Conservation (phyloP, 2,797 vertebrate species). For the Cyprinella venusta region DNA sequence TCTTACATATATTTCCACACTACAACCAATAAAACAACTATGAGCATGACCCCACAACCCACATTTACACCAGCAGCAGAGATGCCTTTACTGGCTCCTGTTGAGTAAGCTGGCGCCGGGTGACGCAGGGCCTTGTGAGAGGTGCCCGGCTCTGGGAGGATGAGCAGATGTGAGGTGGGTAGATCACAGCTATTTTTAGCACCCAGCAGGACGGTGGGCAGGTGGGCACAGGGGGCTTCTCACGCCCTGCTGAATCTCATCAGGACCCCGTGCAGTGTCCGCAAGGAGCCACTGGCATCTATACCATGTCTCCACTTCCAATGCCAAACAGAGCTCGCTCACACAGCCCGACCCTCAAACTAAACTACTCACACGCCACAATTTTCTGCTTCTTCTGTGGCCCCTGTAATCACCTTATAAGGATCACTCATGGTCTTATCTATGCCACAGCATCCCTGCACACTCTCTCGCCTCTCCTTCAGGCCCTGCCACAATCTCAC, state of each 20-base stretch:
- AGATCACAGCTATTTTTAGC: constrained; percentile 70
- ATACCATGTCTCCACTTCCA: constrained; percentile 37
- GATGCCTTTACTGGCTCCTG: constrained; percentile 13
- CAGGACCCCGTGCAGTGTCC: constrained; percentile 61
- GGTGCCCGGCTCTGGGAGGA: constrained; percentile 70
- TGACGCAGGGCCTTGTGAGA: constrained; percentile 65
- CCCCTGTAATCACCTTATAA: constrained; percentile 61
- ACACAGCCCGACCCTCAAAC: constrained; percentile 15
- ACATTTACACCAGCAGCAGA: constrained; percentile 4
- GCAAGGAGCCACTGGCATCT: constrained; percentile 55
- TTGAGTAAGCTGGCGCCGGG: constrained; percentile 28
- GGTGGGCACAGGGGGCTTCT: constrained; percentile 74
- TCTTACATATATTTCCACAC: neutral
- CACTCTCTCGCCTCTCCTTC: constrained; percentile 42
- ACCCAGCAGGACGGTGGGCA: constrained; percentile 73
- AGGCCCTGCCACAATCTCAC: constrained; percentile 45
- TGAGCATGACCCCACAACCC: constrained; percentile 15
- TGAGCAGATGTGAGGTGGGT: constrained; percentile 70
- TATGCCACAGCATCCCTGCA: constrained; percentile 43
- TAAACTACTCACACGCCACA: constrained; percentile 41
- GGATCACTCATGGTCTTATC: constrained; percentile 58
- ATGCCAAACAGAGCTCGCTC: constrained; percentile 40
- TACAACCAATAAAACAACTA: constrained; percentile 17
- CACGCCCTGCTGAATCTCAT: constrained; percentile 74
- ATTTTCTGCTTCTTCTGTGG: constrained; percentile 59